Percentiles rank a stretch among this genome's conserved stretches.
Conservation (phyloP, 2,113 vertebrate genomes). For the Nanorana parkeri region DNA sequence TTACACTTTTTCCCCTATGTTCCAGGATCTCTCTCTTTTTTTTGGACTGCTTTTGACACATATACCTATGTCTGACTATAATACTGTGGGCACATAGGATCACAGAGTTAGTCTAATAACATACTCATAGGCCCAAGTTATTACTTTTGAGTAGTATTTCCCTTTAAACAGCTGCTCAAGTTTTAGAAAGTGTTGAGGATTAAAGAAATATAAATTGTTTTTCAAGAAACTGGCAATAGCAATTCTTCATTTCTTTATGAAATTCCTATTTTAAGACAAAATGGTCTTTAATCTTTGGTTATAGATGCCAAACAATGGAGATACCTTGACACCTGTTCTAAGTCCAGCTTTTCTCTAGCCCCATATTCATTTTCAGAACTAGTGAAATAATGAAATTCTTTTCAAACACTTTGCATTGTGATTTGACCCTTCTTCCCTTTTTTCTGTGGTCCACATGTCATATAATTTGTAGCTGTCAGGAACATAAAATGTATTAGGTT, state of each 20-base stretch:
- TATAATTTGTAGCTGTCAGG: conserved; percentile 32
- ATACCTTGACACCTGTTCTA: conserved; percentile 15
- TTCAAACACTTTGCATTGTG: background rate
- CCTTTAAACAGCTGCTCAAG: no score
- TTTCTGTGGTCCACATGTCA: conserved; percentile 24
- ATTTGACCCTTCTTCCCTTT: conserved; percentile 9
- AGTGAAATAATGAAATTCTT: conserved; percentile 11
- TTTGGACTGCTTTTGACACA: no score
- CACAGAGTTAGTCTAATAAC: no score
- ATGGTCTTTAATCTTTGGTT: background rate
- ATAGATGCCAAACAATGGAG: conserved; percentile 1
- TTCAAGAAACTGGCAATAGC: no score
- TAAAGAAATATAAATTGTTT: no score
- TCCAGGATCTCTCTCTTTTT: no score
- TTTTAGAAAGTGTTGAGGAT: no score
- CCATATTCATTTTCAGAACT: background rate
- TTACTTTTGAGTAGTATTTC: no score
- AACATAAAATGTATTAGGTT: conserved; percentile 49
- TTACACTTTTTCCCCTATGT: no score
- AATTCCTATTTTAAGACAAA: conserved; percentile 21
- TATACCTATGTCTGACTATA: no score
- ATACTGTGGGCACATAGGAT: no score
- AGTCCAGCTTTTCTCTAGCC: background rate
- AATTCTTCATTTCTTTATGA: conserved; percentile 8
- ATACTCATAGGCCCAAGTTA: no score